Percentiles rank a stretch among this genome's conserved stretches.
Evolutionary conservation across 2,113 vertebrate species (phyloP).

Genomic region (Trochalopteron elliotii): DNA sequence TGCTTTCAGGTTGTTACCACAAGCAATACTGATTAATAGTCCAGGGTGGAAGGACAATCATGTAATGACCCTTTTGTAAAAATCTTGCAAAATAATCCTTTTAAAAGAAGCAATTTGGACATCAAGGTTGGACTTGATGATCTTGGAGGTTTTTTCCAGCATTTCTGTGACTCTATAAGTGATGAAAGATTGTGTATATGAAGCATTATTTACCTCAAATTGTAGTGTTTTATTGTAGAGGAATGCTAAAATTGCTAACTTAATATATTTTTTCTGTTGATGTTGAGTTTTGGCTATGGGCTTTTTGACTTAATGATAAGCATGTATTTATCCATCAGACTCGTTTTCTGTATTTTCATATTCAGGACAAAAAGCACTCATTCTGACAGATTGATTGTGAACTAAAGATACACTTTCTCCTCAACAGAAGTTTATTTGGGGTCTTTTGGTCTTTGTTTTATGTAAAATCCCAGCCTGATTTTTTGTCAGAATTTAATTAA

Average conservation of each 20-base stretch:
- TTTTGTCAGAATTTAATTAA: neutral
- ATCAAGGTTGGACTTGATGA: neutral
- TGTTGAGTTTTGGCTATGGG: neutral
- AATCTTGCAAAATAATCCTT: neutral
- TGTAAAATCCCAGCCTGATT: neutral
- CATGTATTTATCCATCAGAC: neutral
- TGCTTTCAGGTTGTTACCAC: neutral
- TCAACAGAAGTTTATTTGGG: neutral
- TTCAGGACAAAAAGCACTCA: neutral
- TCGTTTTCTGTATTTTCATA: fast-evolving
- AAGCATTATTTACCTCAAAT: neutral
- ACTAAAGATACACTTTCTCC: neutral
- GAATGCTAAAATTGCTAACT: neutral
- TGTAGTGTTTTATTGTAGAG: neutral
- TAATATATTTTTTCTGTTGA: neutral
- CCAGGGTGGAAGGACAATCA: neutral
- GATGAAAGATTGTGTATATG: neutral
- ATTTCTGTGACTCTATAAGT: neutral
- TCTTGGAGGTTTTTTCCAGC: neutral
- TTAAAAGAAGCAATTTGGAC: neutral
- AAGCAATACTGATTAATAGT: neutral
- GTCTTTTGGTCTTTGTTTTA: neutral
- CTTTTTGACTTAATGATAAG: neutral
- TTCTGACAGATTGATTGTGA: neutral
- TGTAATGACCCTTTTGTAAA: neutral